Base-by-base conservation (phyloP, 2,113 vertebrate species). In the Erythrocercus mccallii region DNA sequence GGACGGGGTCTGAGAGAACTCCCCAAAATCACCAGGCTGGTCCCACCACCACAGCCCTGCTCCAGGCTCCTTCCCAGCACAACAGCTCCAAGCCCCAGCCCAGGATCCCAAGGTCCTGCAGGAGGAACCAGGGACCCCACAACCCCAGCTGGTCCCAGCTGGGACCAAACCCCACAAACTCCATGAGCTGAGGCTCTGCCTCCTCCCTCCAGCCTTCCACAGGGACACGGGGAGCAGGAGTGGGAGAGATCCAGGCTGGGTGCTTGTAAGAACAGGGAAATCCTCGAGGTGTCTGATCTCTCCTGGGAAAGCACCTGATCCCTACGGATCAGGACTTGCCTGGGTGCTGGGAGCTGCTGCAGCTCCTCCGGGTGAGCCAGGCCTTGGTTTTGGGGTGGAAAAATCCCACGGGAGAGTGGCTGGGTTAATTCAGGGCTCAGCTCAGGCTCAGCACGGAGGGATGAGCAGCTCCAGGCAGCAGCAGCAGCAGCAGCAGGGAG, bases 401-500 rank as follows among this genome's bases (percentile, higher is more conserved):
- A 71, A 82, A 42, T 28, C 44, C 35, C 53, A 13, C 3, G 1
- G 15, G 1, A 68, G n/a, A 0, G 1, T 1, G 45, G 70, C 37
- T 61, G 77, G 20, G 79, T 89, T 88, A 65, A 51, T 12, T 4
- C 15, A 54, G 66, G 73, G 70, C 35, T 76, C 37, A 21, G 68
- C 80, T 58, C 70, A 45, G 88, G 89, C 93, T 94, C 86, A 81
- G 89, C 83, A 61, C 2, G 2, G 71, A 60, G 90, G 84, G 40
- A 25, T 51, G 42, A 91, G 95, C 37, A 13, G 91, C 92, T 80
- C 66, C 71, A 74, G 73, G 68, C 76, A 6, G 64, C 74, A 5
- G 62, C 47, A 42, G 40, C 40, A 78, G 54, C 66, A 81, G 85
- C 3, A 23, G 23, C 18, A 64, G 10, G 79, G 25, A 88, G 62